Base-by-base conservation (phyloP, 2,797 vertebrate species). In the Anabacerthia variegaticeps region DNA sequence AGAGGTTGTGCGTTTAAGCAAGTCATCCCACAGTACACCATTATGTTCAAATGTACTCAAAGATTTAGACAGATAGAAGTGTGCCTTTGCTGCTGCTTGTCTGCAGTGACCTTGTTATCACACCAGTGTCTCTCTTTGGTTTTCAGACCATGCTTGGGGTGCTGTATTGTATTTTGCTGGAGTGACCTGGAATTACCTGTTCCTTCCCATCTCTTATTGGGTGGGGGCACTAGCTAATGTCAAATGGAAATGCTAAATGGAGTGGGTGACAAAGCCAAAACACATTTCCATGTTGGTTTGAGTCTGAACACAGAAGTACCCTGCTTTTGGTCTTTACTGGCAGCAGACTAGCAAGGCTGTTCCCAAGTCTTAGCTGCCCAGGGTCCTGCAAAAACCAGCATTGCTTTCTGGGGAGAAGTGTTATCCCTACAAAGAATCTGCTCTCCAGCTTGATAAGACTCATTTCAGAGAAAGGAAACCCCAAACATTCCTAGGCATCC, bases 11-110 rank as follows among this genome's bases (percentile, higher is more conserved):
- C 5, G 0, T 85, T 89, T 81, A 81, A 85, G 79, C 79, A 94
- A 9, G 2, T 59, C 89, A 92, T 89, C 92, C 85, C 81, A 69
- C 51, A 36, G 66, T 28, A 56, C 58, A 52, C 69, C 27, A n/a
- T 81, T 72, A 59, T 63, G 59, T 54, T 85, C 36, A 73, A 92
- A 74, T 15, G 24, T 43, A 59, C 39, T 69, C 48, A 63, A 79
- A 91, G 85, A 67, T 92, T 88, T 73, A 82, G 88, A 84, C 32
- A 73, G 80, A 82, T 90, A 44, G 74, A 86, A 66, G 18, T 36
- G 32, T 49, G 59, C 55, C n/a, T 92, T 52, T 78, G 51, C 73
- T 10, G 18, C 72, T 61, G 41, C 69, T 88, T 21, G 0, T 49
- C 79, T 75, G 69, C 55, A 78, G 46, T 84, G 79, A 92, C 90